phyloP scores from a whole-genome alignment of 2,888 invertebrate species.

The Disparrhopalites patrizii region DNA sequence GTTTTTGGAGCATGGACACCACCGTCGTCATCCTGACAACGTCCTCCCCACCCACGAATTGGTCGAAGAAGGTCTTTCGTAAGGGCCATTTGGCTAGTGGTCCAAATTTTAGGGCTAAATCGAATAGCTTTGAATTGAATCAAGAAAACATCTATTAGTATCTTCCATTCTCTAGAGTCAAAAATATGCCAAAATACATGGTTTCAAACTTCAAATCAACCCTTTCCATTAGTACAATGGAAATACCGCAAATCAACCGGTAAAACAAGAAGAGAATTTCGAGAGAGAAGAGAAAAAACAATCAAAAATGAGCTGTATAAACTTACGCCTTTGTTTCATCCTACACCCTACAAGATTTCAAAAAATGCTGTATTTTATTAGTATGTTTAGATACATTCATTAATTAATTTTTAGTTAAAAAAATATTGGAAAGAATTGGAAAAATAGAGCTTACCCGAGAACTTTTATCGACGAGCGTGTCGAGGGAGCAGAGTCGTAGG shows the following conservation, averaged over 20 bases:
- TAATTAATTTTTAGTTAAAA: too few species aligned
- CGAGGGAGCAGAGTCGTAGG: slow-evolving; percentile 53
- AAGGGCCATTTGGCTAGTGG: slow-evolving; percentile 49
- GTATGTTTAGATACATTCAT: too few species aligned
- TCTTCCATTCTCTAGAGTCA: not conserved
- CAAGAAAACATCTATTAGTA: slow-evolving; percentile 3
- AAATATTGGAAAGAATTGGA: too few species aligned
- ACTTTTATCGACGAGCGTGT: slow-evolving; percentile 53
- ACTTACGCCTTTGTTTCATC: too few species aligned
- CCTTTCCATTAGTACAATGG: too few species aligned
- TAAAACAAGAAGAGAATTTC: too few species aligned
- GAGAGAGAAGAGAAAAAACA: too few species aligned
- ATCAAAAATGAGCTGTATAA: too few species aligned
- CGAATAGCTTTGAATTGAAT: slow-evolving; percentile 50
- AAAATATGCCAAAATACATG: too few species aligned
- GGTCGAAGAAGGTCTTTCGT: slow-evolving; percentile 53
- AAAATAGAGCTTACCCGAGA: slow-evolving; percentile 50
- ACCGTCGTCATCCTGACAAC: slow-evolving; percentile 49
- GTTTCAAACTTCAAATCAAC: not conserved
- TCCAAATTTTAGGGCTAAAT: slow-evolving; percentile 48
- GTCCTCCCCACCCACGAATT: slow-evolving; percentile 55
- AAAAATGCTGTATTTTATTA: too few species aligned
- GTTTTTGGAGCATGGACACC: slow-evolving; percentile 47
- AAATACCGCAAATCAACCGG: too few species aligned
- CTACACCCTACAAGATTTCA: too few species aligned